Percentiles rank a stretch among this genome's conserved stretches.
Evolutionary conservation across 2,888 invertebrate genomes (phyloP).

Genomic region (Nycteola revayana): DNA sequence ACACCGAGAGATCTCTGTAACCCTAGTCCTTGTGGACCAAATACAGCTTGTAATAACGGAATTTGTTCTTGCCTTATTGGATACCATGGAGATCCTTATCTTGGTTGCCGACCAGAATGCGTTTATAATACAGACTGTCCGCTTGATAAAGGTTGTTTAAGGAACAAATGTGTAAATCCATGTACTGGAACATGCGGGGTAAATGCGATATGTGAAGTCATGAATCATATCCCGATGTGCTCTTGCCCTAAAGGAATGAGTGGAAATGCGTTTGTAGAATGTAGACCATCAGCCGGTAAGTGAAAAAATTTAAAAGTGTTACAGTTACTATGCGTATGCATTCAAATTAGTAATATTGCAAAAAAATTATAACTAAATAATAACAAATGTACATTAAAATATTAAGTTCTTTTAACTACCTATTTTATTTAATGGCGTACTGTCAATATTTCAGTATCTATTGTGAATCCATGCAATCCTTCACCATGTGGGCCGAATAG

Average conservation of each 20-base stretch:
- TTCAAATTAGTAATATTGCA: too few species aligned
- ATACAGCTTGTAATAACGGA: conserved; percentile 81
- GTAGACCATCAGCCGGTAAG: conserved; percentile 79
- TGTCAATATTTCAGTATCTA: conserved; percentile 44
- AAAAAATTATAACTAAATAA: too few species aligned
- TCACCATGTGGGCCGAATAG: conserved; percentile 91
- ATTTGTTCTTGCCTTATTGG: conserved; percentile 83
- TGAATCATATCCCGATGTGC: conserved; percentile 88
- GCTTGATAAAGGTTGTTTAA: conserved; percentile 83
- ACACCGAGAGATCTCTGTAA: conserved; percentile 76
- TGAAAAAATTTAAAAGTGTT: too few species aligned
- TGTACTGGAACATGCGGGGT: conserved; percentile 87
- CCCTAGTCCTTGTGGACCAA: conserved; percentile 85
- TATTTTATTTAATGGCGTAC: conserved; percentile 1
- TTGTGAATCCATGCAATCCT: conserved; percentile 86
- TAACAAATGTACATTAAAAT: background rate
- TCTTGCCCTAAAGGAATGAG: conserved; percentile 85
- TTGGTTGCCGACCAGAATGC: conserved; percentile 87
- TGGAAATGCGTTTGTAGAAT: conserved; percentile 86
- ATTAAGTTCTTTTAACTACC: background rate
- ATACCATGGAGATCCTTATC: conserved; percentile 85
- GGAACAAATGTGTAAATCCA: conserved; percentile 87
- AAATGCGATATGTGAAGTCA: conserved; percentile 86
- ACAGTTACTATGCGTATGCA: too few species aligned
- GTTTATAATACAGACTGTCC: conserved; percentile 86